phyloP scores from a whole-genome alignment of 2,797 vertebrate genomes.

The Enteromius afrohamiltoni region DNA sequence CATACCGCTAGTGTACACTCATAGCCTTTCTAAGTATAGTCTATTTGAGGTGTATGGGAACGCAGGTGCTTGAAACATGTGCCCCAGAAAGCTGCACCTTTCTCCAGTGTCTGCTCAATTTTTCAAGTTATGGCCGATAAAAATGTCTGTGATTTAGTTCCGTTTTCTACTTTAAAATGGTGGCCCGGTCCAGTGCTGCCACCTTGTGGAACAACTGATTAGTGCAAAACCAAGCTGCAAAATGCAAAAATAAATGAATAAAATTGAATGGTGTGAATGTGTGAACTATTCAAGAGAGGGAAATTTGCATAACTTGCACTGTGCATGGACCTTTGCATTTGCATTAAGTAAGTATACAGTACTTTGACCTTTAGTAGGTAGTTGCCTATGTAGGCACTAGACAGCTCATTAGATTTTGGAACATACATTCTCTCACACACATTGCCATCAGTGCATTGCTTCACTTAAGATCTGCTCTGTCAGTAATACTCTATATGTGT shows the following conservation, averaged over 20 bases:
- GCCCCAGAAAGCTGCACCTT: not conserved
- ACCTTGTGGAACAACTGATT: not conserved
- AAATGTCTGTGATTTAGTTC: not conserved
- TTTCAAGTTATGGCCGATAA: not conserved
- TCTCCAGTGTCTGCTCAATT: not conserved
- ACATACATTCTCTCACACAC: not conserved
- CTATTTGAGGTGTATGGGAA: not conserved
- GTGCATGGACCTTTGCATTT: not conserved
- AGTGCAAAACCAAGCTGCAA: not conserved
- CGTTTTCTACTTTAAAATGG: too few species aligned
- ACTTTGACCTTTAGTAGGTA: not conserved
- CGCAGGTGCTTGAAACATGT: too few species aligned
- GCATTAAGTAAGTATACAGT: not conserved
- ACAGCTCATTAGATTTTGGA: not conserved
- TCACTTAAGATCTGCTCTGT: slow-evolving; percentile 6
- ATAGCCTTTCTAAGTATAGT: not conserved
- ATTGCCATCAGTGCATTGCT: not conserved
- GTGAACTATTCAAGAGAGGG: not conserved
- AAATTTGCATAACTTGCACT: not conserved
- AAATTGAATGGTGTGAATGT: not conserved
- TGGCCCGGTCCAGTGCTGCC: too few species aligned
- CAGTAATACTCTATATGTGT: slow-evolving; percentile 20
- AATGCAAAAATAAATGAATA: not conserved
- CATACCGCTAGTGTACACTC: not conserved
- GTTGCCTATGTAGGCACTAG: not conserved